A percentile compares a stretch with the other conserved stretches of the same genome.
Conservation (phyloP, 37 sponge, comb jelly and placozoan genomes). For the Aplysina aerophoba region DNA sequence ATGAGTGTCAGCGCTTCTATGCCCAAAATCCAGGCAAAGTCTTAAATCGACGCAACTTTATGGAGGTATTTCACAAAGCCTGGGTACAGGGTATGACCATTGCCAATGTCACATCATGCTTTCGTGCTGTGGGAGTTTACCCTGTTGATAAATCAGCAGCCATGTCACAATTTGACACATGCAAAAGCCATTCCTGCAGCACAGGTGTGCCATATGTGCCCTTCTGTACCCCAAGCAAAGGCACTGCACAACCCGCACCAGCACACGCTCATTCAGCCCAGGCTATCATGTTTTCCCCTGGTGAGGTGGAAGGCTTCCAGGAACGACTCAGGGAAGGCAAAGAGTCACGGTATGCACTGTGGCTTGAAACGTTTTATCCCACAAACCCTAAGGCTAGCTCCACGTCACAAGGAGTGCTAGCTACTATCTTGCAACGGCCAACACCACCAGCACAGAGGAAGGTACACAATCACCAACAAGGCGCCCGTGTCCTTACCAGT, state of each 20-base stretch:
- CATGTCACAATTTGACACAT: neutral
- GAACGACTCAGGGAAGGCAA: too few relatives aligned
- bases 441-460: too few relatives aligned
- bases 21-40: slow-evolving; percentile 24
- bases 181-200: too few relatives aligned
- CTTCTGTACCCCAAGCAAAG: slow-evolving; percentile 4
- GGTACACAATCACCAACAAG: too few relatives aligned
- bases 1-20: slow-evolving; percentile 27
- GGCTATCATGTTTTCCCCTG: too few relatives aligned
- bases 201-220: slow-evolving; percentile 20
- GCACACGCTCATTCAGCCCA: neutral
- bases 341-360: too few relatives aligned
- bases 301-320: too few relatives aligned
- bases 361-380: too few relatives aligned
- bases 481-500: too few relatives aligned
- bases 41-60: slow-evolving; percentile 26
- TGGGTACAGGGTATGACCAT: slow-evolving; percentile 24
- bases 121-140: slow-evolving; percentile 9
- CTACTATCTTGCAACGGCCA: too few relatives aligned
- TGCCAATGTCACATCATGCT: neutral
- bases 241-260: neutral
- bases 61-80: slow-evolving; percentile 7
- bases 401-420: too few relatives aligned
- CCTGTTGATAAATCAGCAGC: neutral
- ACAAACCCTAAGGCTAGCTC: too few relatives aligned